phyloP scores from a whole-genome alignment of 2,888 invertebrate genomes.

The Ectobius pallidus region DNA sequence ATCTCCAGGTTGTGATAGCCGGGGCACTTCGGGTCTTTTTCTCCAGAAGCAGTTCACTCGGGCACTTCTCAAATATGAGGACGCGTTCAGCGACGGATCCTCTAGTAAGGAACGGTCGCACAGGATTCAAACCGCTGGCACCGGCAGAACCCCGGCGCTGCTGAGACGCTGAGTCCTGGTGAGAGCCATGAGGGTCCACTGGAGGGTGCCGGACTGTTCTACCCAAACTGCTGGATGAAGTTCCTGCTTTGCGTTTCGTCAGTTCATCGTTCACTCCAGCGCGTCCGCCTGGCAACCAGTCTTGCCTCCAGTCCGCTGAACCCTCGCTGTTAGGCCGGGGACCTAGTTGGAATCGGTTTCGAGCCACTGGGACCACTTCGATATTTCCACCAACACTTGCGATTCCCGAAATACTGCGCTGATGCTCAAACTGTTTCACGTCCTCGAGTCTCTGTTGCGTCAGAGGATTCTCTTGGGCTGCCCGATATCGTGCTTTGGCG shows the following conservation, averaged over 20 bases:
- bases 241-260: background rate
- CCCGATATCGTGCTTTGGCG: constrained; percentile 69
- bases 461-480: constrained; percentile 58
- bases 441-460: constrained; percentile 55
- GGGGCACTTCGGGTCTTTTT: constrained; percentile 67
- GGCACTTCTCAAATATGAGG: constrained; percentile 88
- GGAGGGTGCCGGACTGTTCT: constrained; percentile 6
- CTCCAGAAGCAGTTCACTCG: constrained; percentile 76
- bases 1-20: constrained; percentile 57
- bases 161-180: constrained; percentile 66
- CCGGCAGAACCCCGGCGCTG: constrained; percentile 59
- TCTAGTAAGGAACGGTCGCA: constrained; percentile 83
- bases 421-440: constrained; percentile 51
- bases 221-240: background rate
- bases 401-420: constrained; percentile 25
- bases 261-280: background rate
- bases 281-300: constrained; percentile 23
- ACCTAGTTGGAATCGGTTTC: constrained; percentile 48
- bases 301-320: constrained; percentile 34
- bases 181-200: constrained; percentile 42
- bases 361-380: constrained; percentile 44
- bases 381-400: constrained; percentile 24
- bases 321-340: constrained; percentile 18
- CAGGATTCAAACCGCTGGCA: constrained; percentile 63
- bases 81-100: constrained; percentile 91